Conservation (phyloP, 1,140 invertebrate species). For the Forficula auricularia region DNA sequence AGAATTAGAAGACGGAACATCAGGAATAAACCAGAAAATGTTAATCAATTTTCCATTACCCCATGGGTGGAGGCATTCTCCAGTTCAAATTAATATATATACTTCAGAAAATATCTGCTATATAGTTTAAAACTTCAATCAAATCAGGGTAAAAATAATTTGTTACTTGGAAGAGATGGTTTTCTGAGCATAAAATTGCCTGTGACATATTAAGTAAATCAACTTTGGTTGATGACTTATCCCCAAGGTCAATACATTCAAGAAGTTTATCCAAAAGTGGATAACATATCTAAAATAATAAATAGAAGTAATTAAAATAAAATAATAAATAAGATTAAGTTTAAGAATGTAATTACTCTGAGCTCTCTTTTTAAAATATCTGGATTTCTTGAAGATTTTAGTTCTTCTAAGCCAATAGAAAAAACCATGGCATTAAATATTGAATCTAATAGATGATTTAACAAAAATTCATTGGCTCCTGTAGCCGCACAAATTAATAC, state of each 20-base stretch:
- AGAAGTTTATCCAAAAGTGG: conserved; percentile 53
- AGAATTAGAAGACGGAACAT: too few species aligned
- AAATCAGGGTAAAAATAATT: too few species aligned
- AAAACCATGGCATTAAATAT: conserved; percentile 59
- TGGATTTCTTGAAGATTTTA: conserved; percentile 52
- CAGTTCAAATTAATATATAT: conserved; percentile 3
- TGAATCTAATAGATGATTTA: conserved; percentile 44
- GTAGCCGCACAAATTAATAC: conserved; percentile 46
- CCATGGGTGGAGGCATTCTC: too few species aligned
- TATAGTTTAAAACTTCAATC: too few species aligned
- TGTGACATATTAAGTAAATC: conserved; percentile 43
- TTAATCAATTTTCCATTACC: too few species aligned
- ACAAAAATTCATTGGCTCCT: conserved; percentile 38
- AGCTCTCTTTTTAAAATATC: conserved; percentile 64
- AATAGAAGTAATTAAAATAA: background rate
- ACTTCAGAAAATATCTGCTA: conserved; percentile 4
- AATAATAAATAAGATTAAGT: background rate
- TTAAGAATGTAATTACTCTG: conserved; percentile 28
- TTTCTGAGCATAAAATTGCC: conserved; percentile 48
- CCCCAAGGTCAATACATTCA: conserved; percentile 43
- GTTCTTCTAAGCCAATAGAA: conserved; percentile 55
- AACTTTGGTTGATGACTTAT: conserved; percentile 33
- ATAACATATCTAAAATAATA: conserved; percentile 35
- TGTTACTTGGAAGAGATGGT: conserved; percentile 52
- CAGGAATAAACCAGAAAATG: too few species aligned